Base-by-base conservation (phyloP, 2,888 invertebrate genomes). In the Agrypnus murinus region DNA sequence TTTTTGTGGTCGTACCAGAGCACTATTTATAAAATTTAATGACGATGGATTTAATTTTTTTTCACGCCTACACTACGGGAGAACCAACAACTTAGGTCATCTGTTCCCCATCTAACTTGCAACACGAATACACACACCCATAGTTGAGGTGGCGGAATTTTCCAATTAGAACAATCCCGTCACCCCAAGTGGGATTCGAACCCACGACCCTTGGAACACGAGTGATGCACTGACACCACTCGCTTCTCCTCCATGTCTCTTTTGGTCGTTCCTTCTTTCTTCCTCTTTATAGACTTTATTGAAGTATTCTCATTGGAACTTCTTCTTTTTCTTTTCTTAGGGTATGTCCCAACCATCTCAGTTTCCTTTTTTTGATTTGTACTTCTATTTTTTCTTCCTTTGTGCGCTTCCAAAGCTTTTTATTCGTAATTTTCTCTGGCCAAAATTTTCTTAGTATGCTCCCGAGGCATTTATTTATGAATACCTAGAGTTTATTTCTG, bases 311-410 rank as follows among this genome's bases (percentile, higher is more conserved):
- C n/a, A 3, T 40, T 40, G 40, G 40, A 40, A 34, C 9, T 7
- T 34, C 5, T 34, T 34, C 34, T 34, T 34, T 34, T 34, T 34
- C 34, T 34, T 34, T 34, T 34, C 34, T 34, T 34, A 34, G 34
- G 9, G 34, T 34, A 34, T 32, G 40, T 40, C 40, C n/a, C 40
- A 40, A 2, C 40, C n/a, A 40, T n/a, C 10, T n/a, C 3, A 40
- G 40, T 10, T 40, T 40, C 40, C n/a, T 40, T 7, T 12, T 40
- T 40, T 40, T 40, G 10, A 40, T 40, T 40, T 40, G 40, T 40
- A n/a, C 40, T 10, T 40, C n/a, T 40, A 40, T 34, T 40, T 40
- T n/a, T 40, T 40, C 40, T 40, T 40, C 40, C n/a, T 40, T n/a
- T n/a, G n/a, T 10, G 8, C n/a, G 40, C 10, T n/a, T 40, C 40